A percentile compares a stretch with the other conserved stretches of the same genome.
Conservation (phyloP, 1,140 invertebrate genomes). For the Nasonia giraulti region DNA sequence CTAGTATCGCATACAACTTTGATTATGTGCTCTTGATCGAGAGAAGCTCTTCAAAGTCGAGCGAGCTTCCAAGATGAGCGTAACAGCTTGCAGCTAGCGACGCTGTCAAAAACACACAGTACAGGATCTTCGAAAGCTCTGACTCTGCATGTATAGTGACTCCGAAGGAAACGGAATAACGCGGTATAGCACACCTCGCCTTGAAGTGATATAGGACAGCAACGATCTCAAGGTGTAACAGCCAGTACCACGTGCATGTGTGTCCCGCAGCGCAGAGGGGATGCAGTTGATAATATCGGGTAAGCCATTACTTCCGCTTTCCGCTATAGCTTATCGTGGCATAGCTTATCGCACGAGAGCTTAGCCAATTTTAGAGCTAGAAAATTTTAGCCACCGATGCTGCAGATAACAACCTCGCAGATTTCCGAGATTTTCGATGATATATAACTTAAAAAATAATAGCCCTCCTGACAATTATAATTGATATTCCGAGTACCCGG, state of each 20-base stretch:
- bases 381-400: no score
- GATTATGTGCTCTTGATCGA: no score
- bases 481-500: background rate
- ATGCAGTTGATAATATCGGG: constrained; percentile 58
- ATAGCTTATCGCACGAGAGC: constrained; percentile 52
- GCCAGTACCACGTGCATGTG: background rate
- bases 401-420: no score
- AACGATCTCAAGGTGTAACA: constrained; percentile 24
- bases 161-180: constrained; percentile 28
- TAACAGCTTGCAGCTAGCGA: no score
- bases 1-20: no score
- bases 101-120: no score
- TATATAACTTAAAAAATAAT: background rate
- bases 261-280: background rate
- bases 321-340: constrained; percentile 44
- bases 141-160: no score
- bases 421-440: no score
- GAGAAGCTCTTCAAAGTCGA: no score
- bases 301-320: constrained; percentile 61
- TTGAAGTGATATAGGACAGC: constrained; percentile 41
- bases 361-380: no score
- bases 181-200: constrained; percentile 7
- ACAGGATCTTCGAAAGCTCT: background rate
- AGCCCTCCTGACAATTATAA: background rate
- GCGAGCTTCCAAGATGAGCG: no score